Evolutionary conservation across 2,888 invertebrate genomes (phyloP).

Genomic region (Holacanthella duospinosa): DNA sequence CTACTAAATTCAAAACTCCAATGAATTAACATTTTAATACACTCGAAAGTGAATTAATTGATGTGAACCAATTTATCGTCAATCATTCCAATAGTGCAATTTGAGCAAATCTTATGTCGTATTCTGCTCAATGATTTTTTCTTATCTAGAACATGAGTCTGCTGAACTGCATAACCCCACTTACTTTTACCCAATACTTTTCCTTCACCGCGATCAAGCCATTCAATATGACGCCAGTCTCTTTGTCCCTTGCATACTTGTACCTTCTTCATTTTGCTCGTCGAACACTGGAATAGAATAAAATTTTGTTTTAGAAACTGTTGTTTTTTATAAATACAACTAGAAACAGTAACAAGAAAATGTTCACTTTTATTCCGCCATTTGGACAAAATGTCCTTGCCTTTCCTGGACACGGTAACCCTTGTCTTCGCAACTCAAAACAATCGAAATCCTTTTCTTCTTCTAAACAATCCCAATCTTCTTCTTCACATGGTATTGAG

Average conservation of each 20-base stretch:
- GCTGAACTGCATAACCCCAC: too few species aligned
- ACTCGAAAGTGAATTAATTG: too few species aligned
- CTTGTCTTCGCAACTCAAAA: not conserved
- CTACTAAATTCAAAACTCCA: too few species aligned
- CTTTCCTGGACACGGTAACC: conserved; percentile 8
- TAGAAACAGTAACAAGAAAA: too few species aligned
- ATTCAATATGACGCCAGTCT: conserved; percentile 14
- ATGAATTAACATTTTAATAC: too few species aligned
- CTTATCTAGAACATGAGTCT: too few species aligned
- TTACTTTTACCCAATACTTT: conserved; percentile 11
- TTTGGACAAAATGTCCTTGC: conserved; percentile 13
- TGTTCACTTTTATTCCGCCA: conserved; percentile 8
- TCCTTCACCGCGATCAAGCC: conserved; percentile 9
- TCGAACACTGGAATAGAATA: conserved; percentile 9
- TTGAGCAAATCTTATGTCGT: too few species aligned
- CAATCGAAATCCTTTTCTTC: conserved; percentile 19
- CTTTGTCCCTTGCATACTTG: conserved; percentile 11
- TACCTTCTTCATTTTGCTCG: conserved; percentile 12
- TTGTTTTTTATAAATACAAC: not conserved
- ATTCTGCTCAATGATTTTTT: too few species aligned
- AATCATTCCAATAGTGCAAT: too few species aligned
- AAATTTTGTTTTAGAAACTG: not conserved
- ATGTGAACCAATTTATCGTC: too few species aligned
- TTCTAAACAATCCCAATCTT: conserved; percentile 16
- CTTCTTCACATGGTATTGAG: conserved; percentile 13